Percentiles rank a stretch among this genome's conserved stretches.
phyloP scores from a whole-genome alignment of 2,113 vertebrate genomes.

The Bubalus kerabau region DNA sequence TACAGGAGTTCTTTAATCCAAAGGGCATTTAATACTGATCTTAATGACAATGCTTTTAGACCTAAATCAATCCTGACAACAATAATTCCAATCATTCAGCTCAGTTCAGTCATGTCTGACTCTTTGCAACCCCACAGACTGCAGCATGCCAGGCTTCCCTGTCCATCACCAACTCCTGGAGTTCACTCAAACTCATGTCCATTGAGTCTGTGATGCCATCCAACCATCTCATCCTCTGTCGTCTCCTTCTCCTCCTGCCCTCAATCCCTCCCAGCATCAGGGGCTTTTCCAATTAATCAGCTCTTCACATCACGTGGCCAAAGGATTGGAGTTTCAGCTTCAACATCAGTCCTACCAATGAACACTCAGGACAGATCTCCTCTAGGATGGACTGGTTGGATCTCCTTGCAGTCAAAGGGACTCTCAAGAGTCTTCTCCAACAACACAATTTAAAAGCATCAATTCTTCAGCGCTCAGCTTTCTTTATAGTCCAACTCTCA shows the following conservation, averaged over 20 bases:
- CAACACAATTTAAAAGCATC: background rate
- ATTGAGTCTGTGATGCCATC: background rate
- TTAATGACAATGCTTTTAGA: background rate
- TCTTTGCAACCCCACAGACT: background rate
- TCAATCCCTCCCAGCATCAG: background rate
- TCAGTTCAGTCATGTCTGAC: background rate
- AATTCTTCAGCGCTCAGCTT: background rate
- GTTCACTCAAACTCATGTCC: background rate
- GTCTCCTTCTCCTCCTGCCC: accelerated
- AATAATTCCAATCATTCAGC: background rate
- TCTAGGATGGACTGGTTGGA: background rate
- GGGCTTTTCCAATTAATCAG: background rate
- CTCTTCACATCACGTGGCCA: background rate
- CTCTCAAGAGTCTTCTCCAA: background rate
- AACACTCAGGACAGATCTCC: background rate
- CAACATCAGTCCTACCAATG: background rate
- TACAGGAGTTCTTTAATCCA: background rate
- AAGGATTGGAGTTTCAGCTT: background rate
- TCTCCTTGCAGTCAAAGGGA: background rate
- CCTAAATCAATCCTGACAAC: background rate
- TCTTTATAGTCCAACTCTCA: no score
- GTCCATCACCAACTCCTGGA: background rate
- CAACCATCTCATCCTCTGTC: background rate
- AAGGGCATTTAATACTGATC: background rate
- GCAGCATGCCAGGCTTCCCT: background rate